Evolutionary conservation across 2,888 invertebrate genomes (phyloP).

Genomic region (Taphrorychus bicolor): DNA sequence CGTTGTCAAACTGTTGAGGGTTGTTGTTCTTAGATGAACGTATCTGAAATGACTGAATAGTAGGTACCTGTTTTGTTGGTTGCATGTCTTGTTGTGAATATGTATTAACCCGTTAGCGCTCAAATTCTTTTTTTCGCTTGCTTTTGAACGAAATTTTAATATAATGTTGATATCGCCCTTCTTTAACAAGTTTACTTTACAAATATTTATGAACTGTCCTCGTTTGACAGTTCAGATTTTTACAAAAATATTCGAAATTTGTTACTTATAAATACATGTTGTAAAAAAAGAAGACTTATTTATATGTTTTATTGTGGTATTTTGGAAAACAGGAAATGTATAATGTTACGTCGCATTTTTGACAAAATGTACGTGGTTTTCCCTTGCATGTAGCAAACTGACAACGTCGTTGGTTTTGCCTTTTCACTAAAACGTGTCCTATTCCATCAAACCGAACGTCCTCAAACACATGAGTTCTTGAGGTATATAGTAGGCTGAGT

Average conservation of each 20-base stretch:
- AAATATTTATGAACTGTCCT: not conserved
- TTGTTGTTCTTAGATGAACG: too few relatives aligned
- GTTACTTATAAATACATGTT: not conserved
- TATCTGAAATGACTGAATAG: too few relatives aligned
- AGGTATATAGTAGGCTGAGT: not conserved
- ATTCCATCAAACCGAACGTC: constrained; percentile 7
- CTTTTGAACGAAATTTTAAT: not conserved
- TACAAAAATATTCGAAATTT: not conserved
- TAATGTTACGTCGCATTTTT: constrained; percentile 11
- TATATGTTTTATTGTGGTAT: constrained; percentile 9
- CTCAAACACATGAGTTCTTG: not conserved
- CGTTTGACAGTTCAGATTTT: not conserved
- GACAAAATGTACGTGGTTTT: constrained; percentile 12
- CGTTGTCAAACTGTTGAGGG: too few relatives aligned
- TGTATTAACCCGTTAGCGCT: not conserved
- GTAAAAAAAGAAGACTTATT: not conserved
- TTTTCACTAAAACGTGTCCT: not conserved
- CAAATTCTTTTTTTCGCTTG: not conserved
- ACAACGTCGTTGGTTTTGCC: constrained; percentile 14
- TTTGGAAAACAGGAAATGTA: constrained; percentile 1
- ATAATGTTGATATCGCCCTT: not conserved
- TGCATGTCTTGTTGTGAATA: too few relatives aligned
- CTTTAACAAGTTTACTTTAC: too few relatives aligned
- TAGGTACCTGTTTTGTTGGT: too few relatives aligned
- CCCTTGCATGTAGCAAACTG: constrained; percentile 5